Percentiles rank a stretch among this genome's conserved stretches.
Conservation (phyloP, 1,140 invertebrate genomes). For the Trachelipus rathkii region DNA sequence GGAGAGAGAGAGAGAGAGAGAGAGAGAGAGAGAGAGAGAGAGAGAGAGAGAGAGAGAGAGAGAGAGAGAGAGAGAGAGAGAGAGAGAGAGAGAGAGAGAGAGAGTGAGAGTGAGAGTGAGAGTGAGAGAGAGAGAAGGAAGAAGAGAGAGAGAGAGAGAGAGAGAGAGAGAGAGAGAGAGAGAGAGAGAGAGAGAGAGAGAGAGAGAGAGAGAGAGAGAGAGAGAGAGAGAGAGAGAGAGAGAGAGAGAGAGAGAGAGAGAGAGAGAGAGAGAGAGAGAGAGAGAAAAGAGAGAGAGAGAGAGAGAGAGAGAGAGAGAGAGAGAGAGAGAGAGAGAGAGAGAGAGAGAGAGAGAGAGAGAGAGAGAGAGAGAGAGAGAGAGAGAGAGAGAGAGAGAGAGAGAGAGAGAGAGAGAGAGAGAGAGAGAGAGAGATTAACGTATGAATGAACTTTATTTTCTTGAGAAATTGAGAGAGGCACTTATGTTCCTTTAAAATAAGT, state of each 20-base stretch:
- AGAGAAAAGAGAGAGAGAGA: too few relatives aligned
- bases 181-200: not conserved
- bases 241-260: too few relatives aligned
- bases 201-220: conserved; percentile 11
- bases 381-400: not conserved
- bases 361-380: conserved; percentile 15
- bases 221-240: not conserved
- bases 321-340: not conserved
- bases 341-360: not conserved
- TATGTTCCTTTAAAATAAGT: too few relatives aligned
- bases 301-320: too few relatives aligned
- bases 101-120: too few relatives aligned
- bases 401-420: conserved; percentile 4
- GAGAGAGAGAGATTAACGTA: not conserved
- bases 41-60: too few relatives aligned
- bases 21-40: too few relatives aligned
- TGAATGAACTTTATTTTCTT: too few relatives aligned
- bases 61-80: too few relatives aligned
- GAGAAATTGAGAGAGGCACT: not conserved
- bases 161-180: conserved; percentile 19
- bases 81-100: too few relatives aligned
- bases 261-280: too few relatives aligned
- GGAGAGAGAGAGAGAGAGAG: too few relatives aligned
- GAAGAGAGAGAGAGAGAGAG: not conserved
- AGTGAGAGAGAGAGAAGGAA: not conserved